Conservation (phyloP, 2,888 invertebrate species). For the Hypomecis punctinalis region DNA sequence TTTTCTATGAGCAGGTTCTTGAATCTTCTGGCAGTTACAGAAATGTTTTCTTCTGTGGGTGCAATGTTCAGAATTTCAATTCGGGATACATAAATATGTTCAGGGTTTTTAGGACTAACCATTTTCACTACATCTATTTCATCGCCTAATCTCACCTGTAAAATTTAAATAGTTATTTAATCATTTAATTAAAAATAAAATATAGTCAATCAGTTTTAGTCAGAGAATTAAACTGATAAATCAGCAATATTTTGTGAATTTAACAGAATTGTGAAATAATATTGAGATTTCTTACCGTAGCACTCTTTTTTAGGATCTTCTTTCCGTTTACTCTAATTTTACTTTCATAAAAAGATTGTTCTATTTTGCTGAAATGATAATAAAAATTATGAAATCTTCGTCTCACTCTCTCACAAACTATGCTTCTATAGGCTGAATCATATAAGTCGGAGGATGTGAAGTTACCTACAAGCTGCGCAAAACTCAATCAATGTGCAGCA, state of each 20-base stretch:
- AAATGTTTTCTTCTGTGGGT: constrained; percentile 83
- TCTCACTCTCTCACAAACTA: too few relatives aligned
- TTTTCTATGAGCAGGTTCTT: constrained; percentile 90
- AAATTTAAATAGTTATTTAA: background rate
- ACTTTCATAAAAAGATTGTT: constrained; percentile 91
- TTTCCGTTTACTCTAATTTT: constrained; percentile 92
- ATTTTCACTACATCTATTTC: constrained; percentile 92
- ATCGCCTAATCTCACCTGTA: constrained; percentile 87
- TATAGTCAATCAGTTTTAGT: too few relatives aligned
- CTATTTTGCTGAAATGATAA: constrained; percentile 88
- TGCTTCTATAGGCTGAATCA: too few relatives aligned
- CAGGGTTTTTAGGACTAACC: constrained; percentile 87
- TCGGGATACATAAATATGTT: constrained; percentile 88
- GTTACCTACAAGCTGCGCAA: too few relatives aligned
- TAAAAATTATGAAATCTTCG: background rate
- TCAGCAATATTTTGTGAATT: background rate
- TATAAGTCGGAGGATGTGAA: too few relatives aligned
- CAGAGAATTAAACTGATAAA: background rate
- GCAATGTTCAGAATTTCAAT: constrained; percentile 86
- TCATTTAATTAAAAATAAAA: too few relatives aligned
- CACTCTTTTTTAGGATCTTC: constrained; percentile 91
- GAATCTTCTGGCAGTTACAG: constrained; percentile 87
- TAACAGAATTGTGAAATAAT: background rate
- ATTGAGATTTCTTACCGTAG: constrained; percentile 77
- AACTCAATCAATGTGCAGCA: too few relatives aligned